phyloP scores from a whole-genome alignment of 2,888 invertebrate genomes.

The Gastrophysa polygoni region DNA sequence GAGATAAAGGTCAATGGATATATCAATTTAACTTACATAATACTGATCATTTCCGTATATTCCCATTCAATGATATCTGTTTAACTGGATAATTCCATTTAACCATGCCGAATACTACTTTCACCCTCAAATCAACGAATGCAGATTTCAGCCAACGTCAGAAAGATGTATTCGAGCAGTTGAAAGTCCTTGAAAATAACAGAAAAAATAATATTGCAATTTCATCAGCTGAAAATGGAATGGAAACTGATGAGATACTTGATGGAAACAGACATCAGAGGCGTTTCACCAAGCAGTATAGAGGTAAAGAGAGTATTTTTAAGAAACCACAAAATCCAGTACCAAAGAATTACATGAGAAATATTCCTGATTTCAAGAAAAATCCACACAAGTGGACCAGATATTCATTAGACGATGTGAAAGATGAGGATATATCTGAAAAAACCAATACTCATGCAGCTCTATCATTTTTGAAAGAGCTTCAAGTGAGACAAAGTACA shows the following conservation, averaged over 20 bases:
- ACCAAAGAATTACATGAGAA: slow-evolving; percentile 55
- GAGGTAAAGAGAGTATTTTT: slow-evolving; percentile 79
- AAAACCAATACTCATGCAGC: slow-evolving; percentile 79
- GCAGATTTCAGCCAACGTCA: slow-evolving; percentile 64
- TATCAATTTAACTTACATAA: no score
- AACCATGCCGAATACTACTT: slow-evolving; percentile 15
- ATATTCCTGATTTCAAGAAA: slow-evolving; percentile 64
- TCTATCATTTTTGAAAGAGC: slow-evolving; percentile 72
- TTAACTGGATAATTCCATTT: no score
- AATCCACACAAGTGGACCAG: slow-evolving; percentile 85
- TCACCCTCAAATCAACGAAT: slow-evolving; percentile 41
- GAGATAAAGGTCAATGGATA: no score
- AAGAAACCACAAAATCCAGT: slow-evolving; percentile 74
- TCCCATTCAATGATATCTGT: no score
- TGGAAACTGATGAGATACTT: slow-evolving; percentile 30
- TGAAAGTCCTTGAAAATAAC: slow-evolving; percentile 66
- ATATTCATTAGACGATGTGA: slow-evolving; percentile 80
- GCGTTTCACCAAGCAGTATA: slow-evolving; percentile 66
- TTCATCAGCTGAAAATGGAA: slow-evolving; percentile 21
- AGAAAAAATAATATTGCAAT: slow-evolving; percentile 29
- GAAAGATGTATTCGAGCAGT: slow-evolving; percentile 71
- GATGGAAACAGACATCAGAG: slow-evolving; percentile 46
- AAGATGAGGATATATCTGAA: slow-evolving; percentile 77
- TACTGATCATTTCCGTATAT: no score
- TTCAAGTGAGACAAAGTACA: slow-evolving; percentile 59